These are phyloP conservation scores for Siniperca scherzeri DNA, from an alignment of 2,797 vertebrate genomes.

Conservation along the genomic window DNA sequence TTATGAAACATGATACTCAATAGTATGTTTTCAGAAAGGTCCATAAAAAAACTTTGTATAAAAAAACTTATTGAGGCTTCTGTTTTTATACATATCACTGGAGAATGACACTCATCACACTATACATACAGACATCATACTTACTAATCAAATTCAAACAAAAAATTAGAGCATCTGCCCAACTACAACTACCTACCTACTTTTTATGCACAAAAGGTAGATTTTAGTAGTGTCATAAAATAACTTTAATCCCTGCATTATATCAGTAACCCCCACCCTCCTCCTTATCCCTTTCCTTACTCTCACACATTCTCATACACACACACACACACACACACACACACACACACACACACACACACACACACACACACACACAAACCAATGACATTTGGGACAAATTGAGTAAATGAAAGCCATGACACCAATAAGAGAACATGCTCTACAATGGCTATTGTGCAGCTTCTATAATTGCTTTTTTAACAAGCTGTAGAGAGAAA, in stretches of 20 bases:
- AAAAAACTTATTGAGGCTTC: neutral
- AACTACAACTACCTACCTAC: neutral
- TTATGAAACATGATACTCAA: neutral
- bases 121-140: conserved; percentile 16
- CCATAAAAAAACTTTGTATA: neutral
- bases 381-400: conserved; percentile 83
- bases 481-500: conserved; percentile 84
- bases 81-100: neutral
- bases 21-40: neutral
- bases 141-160: conserved; percentile 5
- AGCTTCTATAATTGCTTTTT: conserved; percentile 87
- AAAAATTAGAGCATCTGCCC: neutral
- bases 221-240: conserved; percentile 46
- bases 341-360: conserved; percentile 23
- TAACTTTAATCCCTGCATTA: conserved; percentile 52
- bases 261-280: conserved; percentile 36
- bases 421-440: conserved; percentile 86
- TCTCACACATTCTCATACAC: conserved; percentile 27
- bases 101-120: neutral
- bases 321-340: conserved; percentile 21
- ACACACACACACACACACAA: conserved; percentile 48
- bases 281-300: conserved; percentile 9
- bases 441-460: conserved; percentile 85
- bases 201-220: conserved; percentile 21
- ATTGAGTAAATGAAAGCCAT: conserved; percentile 87